Evolutionary conservation across 2,113 vertebrate genomes (phyloP).

Genomic region (Clarias batrachus): DNA sequence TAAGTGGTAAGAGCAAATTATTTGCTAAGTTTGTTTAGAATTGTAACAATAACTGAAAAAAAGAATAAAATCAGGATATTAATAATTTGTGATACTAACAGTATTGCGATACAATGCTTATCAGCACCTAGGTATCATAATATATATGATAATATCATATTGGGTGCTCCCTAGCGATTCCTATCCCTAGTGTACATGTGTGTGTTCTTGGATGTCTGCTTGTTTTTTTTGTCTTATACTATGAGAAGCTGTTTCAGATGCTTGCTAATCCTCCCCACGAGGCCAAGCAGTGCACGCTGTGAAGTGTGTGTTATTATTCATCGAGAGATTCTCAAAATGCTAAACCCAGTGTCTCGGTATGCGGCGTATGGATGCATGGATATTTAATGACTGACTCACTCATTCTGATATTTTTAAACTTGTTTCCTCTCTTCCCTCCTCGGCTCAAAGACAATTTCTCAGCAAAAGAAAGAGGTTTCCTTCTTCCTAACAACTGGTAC

Average conservation of each 20-base stretch:
- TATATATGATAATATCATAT: no score
- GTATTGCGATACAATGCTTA: no score
- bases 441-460: not conserved
- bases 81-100: no score
- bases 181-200: no score
- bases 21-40: no score
- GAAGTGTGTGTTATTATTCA: not conserved
- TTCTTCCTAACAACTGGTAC: not conserved
- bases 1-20: no score
- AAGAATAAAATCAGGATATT: no score
- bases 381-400: not conserved
- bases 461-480: not conserved
- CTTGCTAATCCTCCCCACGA: not conserved
- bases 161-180: no score
- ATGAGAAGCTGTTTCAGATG: not conserved
- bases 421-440: not conserved
- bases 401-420: not conserved
- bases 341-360: not conserved
- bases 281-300: not conserved
- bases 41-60: no score
- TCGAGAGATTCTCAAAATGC: not conserved
- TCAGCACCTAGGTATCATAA: no score
- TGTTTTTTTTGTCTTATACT: constrained; percentile 51
- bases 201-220: constrained; percentile 19
- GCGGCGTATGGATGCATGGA: not conserved